Conservation (phyloP, 2,888 invertebrate species). For the Drosophila pegasa region DNA sequence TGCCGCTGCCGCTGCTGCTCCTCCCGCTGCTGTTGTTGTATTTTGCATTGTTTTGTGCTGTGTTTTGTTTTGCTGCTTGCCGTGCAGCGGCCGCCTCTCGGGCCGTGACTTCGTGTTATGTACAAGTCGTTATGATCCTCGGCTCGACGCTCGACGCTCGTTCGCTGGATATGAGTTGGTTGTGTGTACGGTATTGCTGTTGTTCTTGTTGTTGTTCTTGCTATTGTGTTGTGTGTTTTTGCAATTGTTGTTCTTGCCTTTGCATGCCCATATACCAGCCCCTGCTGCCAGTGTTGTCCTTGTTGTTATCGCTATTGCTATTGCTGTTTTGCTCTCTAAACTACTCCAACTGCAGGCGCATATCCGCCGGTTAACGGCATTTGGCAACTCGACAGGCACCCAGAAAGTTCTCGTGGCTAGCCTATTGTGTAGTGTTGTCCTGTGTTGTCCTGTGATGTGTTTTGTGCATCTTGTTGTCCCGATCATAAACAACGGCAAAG, state of each 20-base stretch:
- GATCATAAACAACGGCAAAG: constrained; percentile 24
- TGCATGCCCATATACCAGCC: constrained; percentile 34
- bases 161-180: constrained; percentile 61
- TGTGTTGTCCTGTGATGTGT: constrained; percentile 44
- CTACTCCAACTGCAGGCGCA: constrained; percentile 51
- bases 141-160: constrained; percentile 75
- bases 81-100: constrained; percentile 60
- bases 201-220: constrained; percentile 47
- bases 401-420: constrained; percentile 65
- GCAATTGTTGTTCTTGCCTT: constrained; percentile 54
- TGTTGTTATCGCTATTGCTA: constrained; percentile 54
- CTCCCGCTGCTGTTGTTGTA: constrained; percentile 67
- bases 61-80: constrained; percentile 77
- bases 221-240: constrained; percentile 69
- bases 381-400: constrained; percentile 72
- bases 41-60: constrained; percentile 83
- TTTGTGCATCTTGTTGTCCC: constrained; percentile 36
- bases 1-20: constrained; percentile 50
- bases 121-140: constrained; percentile 72
- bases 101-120: constrained; percentile 74
- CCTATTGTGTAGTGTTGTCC: constrained; percentile 47
- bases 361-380: constrained; percentile 73
- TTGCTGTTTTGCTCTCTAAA: constrained; percentile 74
- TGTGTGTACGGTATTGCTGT: constrained; percentile 44
- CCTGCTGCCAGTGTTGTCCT: constrained; percentile 24